Evolutionary conservation across 2,113 vertebrate genomes (phyloP), one percentile per base, ranked within the genome.

Genomic region (Paramisgurnus dabryanus): DNA sequence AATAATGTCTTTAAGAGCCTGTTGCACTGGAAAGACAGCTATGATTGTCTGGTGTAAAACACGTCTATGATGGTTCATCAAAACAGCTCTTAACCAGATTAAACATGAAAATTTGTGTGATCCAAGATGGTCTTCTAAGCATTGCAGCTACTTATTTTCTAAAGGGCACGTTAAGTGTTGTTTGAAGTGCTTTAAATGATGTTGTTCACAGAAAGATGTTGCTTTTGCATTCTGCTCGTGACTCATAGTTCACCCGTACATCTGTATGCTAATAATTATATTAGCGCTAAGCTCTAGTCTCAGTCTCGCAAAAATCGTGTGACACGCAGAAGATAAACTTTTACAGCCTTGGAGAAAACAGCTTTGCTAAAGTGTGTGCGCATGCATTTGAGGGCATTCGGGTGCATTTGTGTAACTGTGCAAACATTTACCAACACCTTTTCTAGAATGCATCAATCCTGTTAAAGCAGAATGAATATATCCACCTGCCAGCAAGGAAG

Each of bases 221-320:
- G 63, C 60, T 45, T 9, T 6, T 72, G 74, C 66, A 27, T 68
- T 81, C 57, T 67, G 49, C 49, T 57, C 65, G 41, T 82, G 80
- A 82, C 66, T 76, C 83, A 84, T 63, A 47, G 50, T 73, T 45
- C 22, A 1, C 15, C 39, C 27, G 34, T 79, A 58, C 60, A 34
- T 34, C 27, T 34, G 27, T 34, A 82, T 53, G 58, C 13, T 70
- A 79, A 76, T 71, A 81, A 81, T 81, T 78, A 84, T 78, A 84
- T 79, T 47, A 66, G 65, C 57, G n/a, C 49, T 12, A 43, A 71
- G 76, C 66, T 67, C 40, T 43, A 65, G 10, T 70, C 68, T 45
- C 73, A 49, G 50, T 61, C 63, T 63, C 40, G 57, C 7, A 64
- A 70, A 78, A 43, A 55, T 45, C 40, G n/a, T 27, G 63, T 67